phyloP scores from a whole-genome alignment of 1,140 invertebrate species.

The Neuroterus valhalla region DNA sequence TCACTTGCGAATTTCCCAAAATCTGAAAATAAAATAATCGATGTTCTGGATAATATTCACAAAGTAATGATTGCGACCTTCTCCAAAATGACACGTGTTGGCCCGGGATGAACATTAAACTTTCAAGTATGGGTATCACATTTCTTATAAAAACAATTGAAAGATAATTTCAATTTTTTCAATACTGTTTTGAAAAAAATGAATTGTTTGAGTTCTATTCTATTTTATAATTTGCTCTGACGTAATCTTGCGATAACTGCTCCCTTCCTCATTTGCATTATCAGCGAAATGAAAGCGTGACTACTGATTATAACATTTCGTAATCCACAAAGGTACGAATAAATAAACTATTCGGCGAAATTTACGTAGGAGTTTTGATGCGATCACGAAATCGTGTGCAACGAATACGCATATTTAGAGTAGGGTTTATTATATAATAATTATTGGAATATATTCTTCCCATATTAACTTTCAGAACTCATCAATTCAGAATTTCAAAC shows the following conservation, averaged over 20 bases:
- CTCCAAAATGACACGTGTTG: background rate
- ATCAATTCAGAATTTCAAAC: no score
- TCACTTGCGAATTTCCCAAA: background rate
- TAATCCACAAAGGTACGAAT: conserved; percentile 7
- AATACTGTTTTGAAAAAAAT: no score
- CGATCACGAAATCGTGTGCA: background rate
- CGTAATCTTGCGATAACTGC: background rate
- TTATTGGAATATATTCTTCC: no score
- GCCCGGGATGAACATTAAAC: background rate
- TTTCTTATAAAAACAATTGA: no score
- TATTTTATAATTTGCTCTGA: conserved; percentile 1
- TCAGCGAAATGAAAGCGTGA: conserved; percentile 23
- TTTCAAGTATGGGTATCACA: no score
- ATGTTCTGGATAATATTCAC: background rate
- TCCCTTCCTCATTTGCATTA: conserved; percentile 33
- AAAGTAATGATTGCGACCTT: background rate
- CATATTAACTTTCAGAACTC: no score
- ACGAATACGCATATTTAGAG: background rate
- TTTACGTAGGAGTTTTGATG: background rate
- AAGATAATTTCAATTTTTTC: no score
- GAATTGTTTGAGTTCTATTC: background rate
- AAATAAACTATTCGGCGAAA: background rate
- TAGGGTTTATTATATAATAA: no score
- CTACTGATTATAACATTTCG: conserved; percentile 3
- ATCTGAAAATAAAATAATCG: conserved; percentile 7